Percentiles rank a stretch among this genome's conserved stretches.
Conservation (phyloP, 1,140 invertebrate genomes). For the Trichonephila clavipes region DNA sequence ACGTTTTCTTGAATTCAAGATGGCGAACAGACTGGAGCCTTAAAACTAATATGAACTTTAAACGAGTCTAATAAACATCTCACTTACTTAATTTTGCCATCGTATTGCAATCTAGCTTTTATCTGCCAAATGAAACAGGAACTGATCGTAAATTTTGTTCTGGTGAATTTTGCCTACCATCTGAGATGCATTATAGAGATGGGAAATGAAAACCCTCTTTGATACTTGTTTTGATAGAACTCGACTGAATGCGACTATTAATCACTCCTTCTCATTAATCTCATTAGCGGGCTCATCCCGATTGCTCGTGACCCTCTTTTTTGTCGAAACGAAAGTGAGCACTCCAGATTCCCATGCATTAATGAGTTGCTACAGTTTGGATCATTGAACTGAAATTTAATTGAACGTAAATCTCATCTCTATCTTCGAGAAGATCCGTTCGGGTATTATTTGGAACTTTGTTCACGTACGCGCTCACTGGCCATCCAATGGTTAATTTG, state of each 20-base stretch:
- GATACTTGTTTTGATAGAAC: background rate
- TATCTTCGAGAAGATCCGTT: background rate
- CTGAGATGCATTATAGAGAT: too few relatives aligned
- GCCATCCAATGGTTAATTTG: too few relatives aligned
- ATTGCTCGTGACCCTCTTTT: background rate
- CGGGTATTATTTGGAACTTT: background rate
- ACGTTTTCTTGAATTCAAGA: too few relatives aligned
- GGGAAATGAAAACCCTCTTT: background rate
- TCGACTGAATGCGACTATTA: background rate
- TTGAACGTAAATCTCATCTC: background rate
- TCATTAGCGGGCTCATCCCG: slow-evolving; percentile 10
- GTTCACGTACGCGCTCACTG: too few relatives aligned
- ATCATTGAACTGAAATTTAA: slow-evolving; percentile 23
- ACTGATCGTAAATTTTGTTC: too few relatives aligned
- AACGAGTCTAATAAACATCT: too few relatives aligned
- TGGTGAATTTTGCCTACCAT: too few relatives aligned
- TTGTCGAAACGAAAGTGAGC: background rate
- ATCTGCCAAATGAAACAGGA: too few relatives aligned
- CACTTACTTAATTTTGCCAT: too few relatives aligned
- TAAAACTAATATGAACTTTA: too few relatives aligned
- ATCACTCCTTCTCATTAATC: background rate
- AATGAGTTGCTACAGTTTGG: background rate
- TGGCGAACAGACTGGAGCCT: too few relatives aligned
- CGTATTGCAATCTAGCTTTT: too few relatives aligned
- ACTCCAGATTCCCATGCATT: background rate